These are phyloP conservation scores for Psettodes erumei DNA, from an alignment of 2,113 vertebrate genomes.

Conservation along the genomic window DNA sequence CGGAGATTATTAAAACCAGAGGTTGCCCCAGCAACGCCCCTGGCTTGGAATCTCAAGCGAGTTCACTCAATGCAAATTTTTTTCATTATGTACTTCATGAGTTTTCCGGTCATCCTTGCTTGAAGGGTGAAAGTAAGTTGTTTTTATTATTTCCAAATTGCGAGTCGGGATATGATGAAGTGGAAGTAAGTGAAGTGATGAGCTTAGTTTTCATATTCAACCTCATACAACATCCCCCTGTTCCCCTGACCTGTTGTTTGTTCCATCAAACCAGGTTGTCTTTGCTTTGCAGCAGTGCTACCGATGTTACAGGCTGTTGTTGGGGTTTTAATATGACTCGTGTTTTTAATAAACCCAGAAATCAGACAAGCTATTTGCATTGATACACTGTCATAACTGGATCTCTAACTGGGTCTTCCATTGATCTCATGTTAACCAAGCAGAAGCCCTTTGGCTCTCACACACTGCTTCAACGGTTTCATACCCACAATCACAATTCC, in stretches of 20 bases:
- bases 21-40: conserved; percentile 3
- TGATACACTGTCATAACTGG: not conserved
- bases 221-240: no score
- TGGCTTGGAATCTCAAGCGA: conserved; percentile 14
- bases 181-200: no score
- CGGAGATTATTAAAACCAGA: conserved; percentile 38
- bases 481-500: not conserved
- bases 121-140: not conserved
- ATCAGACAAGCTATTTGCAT: not conserved
- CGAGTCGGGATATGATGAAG: not conserved
- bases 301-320: not conserved
- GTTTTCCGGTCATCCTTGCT: conserved; percentile 5
- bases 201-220: no score
- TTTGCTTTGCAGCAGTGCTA: not conserved
- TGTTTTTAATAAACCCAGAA: conserved; percentile 17
- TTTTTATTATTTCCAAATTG: not conserved
- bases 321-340: not conserved
- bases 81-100: not conserved
- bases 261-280: not conserved
- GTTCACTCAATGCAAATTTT: not conserved
- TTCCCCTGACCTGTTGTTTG: not conserved
- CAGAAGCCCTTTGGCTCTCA: not conserved
- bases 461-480: not conserved
- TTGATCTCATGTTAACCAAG: not conserved
- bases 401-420: not conserved